Evolutionary conservation across 2,797 vertebrate genomes (phyloP).

Genomic region (Odontamblyopus lacepedii): DNA sequence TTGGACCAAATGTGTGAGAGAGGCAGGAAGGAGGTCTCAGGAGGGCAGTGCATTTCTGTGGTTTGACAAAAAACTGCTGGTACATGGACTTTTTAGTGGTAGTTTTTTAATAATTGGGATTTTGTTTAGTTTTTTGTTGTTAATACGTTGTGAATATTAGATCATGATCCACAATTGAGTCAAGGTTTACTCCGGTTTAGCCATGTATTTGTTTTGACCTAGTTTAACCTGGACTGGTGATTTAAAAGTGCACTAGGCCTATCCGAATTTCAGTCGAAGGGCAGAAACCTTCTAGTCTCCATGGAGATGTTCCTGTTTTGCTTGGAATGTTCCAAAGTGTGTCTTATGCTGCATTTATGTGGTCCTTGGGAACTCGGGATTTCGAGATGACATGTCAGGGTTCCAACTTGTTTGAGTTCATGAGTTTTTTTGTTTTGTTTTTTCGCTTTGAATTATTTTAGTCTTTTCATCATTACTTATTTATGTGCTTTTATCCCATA

Average conservation of each 20-base stretch:
- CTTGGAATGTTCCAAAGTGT: neutral
- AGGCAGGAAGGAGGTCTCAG: conserved; percentile 2
- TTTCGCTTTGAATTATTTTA: too few species aligned
- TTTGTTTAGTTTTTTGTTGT: neutral
- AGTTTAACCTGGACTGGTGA: neutral
- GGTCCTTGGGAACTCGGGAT: too few species aligned
- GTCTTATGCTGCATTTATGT: too few species aligned
- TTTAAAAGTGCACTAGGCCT: neutral
- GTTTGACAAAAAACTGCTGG: neutral
- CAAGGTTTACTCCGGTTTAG: neutral
- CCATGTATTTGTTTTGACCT: neutral
- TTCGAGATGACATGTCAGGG: too few species aligned
- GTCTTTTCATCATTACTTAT: too few species aligned
- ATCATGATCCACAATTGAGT: neutral
- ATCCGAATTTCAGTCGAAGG: neutral
- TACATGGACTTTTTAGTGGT: neutral
- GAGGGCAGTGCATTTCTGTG: conserved; percentile 47
- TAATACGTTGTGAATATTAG: neutral
- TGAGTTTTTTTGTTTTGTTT: too few species aligned
- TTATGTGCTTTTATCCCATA: too few species aligned
- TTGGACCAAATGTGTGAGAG: conserved; percentile 7
- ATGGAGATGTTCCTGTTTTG: neutral
- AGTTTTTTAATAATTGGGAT: neutral
- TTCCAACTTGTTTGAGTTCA: too few species aligned
- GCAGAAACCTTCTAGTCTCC: neutral